Evolutionary conservation across 64 coral and sea anemone genomes (phyloP).

Genomic region (Montipora efflorescens): DNA sequence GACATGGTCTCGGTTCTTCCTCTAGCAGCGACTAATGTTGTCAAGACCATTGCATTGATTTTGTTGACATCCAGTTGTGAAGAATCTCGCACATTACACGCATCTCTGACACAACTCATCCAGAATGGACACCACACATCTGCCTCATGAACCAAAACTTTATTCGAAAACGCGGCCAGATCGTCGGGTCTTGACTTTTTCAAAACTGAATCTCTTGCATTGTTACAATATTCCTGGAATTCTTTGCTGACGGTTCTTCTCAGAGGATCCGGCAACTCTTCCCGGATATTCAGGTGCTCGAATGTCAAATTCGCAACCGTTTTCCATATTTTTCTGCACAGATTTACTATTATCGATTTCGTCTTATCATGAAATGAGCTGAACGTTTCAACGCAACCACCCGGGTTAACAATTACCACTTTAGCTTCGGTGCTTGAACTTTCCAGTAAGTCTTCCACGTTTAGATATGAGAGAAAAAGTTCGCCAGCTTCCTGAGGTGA

Average conservation of each 20-base stretch:
- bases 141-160: neutral
- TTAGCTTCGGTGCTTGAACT: too few species aligned
- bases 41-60: conserved; percentile 3
- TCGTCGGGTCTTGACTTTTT: neutral
- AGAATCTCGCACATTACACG: neutral
- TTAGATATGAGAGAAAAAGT: too few species aligned
- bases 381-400: too few species aligned
- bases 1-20: conserved; percentile 17
- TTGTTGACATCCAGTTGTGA: neutral
- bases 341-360: too few species aligned
- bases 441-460: too few species aligned
- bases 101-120: conserved; percentile 2
- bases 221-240: conserved; percentile 11
- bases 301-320: neutral
- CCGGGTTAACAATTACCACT: too few species aligned
- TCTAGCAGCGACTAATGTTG: neutral
- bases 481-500: too few species aligned
- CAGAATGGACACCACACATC: neutral
- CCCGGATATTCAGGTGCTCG: neutral
- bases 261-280: conserved; percentile 7
- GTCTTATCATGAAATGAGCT: too few species aligned
- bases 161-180: neutral
- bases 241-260: neutral
- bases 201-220: neutral
- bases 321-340: too few species aligned